phyloP scores from a whole-genome alignment of 2,113 vertebrate species.

The Seriola aureovittata region DNA sequence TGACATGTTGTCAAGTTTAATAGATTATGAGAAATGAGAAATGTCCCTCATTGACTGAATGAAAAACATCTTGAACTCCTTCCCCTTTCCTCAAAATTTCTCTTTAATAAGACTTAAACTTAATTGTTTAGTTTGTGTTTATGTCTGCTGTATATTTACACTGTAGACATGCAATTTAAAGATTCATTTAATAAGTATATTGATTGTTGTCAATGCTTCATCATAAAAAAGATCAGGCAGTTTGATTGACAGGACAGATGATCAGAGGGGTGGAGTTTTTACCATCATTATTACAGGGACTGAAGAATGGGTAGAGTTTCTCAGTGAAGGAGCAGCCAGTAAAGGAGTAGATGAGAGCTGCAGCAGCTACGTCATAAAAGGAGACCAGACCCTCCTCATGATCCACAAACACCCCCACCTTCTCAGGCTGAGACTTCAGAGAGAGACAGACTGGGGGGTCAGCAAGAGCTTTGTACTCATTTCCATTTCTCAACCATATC shows the following conservation, averaged over 20 bases:
- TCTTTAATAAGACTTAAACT: too few relatives aligned
- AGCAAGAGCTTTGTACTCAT: neutral
- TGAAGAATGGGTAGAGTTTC: slow-evolving; percentile 28
- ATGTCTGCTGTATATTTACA: too few relatives aligned
- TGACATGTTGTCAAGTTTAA: too few relatives aligned
- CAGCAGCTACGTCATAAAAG: slow-evolving; percentile 26
- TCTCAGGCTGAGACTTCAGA: slow-evolving; percentile 6
- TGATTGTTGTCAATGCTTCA: too few relatives aligned
- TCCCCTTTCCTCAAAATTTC: too few relatives aligned
- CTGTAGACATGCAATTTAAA: too few relatives aligned
- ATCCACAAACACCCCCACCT: slow-evolving; percentile 46
- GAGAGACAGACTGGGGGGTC: rapidly evolving
- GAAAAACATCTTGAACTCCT: too few relatives aligned
- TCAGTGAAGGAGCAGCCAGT: slow-evolving; percentile 22
- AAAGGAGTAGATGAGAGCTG: slow-evolving; percentile 31
- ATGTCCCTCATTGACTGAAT: too few relatives aligned
- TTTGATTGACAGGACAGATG: slow-evolving; percentile 19
- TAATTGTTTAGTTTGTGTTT: too few relatives aligned
- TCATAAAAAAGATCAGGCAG: neutral
- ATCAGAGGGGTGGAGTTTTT: slow-evolving; percentile 26
- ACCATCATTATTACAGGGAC: neutral
- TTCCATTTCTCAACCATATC: neutral
- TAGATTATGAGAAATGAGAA: too few relatives aligned
- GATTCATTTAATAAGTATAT: too few relatives aligned
- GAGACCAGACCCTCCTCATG: slow-evolving; percentile 53